phyloP scores from a whole-genome alignment of 2,797 vertebrate genomes.

The Hipposideros larvatus region DNA sequence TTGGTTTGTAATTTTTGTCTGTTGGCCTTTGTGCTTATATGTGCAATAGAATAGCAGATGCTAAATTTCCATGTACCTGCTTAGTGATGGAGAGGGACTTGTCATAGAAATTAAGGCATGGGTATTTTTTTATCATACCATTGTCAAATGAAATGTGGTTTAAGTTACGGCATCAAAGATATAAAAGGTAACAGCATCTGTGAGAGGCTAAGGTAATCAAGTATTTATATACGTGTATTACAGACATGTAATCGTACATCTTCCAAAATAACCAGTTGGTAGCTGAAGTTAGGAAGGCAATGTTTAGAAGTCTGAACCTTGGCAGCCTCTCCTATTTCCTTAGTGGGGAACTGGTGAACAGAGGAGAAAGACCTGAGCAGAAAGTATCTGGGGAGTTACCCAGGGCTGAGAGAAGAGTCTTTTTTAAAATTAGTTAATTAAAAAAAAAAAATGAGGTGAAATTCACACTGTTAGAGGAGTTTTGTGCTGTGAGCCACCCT shows the following conservation, averaged over 20 bases:
- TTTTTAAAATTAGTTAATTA: slow-evolving; percentile 39
- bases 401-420: neutral
- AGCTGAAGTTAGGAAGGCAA: slow-evolving; percentile 3
- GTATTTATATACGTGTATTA: slow-evolving; percentile 40
- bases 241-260: neutral
- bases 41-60: slow-evolving; percentile 47
- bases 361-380: slow-evolving; percentile 28
- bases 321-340: neutral
- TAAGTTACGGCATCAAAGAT: slow-evolving; percentile 27
- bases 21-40: slow-evolving; percentile 30
- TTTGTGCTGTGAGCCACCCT: neutral
- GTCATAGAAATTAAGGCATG: slow-evolving; percentile 45
- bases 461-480: neutral
- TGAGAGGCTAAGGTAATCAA: slow-evolving; percentile 62
- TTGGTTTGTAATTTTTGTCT: slow-evolving; percentile 59
- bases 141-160: slow-evolving; percentile 49
- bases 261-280: slow-evolving; percentile 28
- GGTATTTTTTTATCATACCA: slow-evolving; percentile 44
- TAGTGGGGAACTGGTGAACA: neutral
- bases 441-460: neutral
- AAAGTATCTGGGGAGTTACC: neutral
- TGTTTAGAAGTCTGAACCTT: slow-evolving; percentile 27
- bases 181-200: slow-evolving; percentile 34
- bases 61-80: slow-evolving; percentile 60
- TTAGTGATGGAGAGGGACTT: slow-evolving; percentile 48